phyloP scores from a whole-genome alignment of 2,888 invertebrate genomes.

The Caenorhabditis angaria region DNA sequence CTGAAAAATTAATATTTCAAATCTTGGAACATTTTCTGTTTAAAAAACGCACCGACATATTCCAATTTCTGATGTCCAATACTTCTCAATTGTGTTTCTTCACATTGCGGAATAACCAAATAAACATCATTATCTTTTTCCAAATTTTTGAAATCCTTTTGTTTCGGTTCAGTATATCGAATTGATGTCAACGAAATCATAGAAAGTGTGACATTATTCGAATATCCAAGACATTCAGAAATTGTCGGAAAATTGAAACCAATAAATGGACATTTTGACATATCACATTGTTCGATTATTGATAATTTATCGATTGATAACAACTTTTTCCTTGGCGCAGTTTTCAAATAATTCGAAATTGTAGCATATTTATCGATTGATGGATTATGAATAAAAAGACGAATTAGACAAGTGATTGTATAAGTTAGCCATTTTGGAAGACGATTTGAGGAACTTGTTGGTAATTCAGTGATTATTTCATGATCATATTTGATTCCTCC shows the following conservation, averaged over 20 bases:
- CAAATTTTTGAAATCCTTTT: not conserved
- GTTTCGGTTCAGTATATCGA: not conserved
- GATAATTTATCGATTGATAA: conserved; percentile 30
- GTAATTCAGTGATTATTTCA: conserved; percentile 24
- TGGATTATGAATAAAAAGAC: conserved; percentile 42
- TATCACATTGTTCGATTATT: conserved; percentile 30
- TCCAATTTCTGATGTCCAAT: conserved; percentile 15
- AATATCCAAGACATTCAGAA: conserved; percentile 23
- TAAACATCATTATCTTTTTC: conserved; percentile 18
- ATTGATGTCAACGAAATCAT: conserved; percentile 23
- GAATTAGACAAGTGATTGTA: conserved; percentile 31
- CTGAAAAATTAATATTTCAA: too few relatives aligned
- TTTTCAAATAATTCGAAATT: conserved; percentile 25
- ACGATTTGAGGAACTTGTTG: not conserved
- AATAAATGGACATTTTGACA: conserved; percentile 16
- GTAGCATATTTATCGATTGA: conserved; percentile 26
- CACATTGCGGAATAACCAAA: conserved; percentile 22
- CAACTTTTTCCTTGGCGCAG: conserved; percentile 11
- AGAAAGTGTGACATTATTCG: conserved; percentile 13
- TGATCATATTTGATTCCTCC: conserved; percentile 11
- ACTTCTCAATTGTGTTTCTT: conserved; percentile 12
- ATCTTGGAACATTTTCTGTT: too few relatives aligned
- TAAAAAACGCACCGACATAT: conserved; percentile 9
- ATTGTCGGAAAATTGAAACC: conserved; percentile 25
- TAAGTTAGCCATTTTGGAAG: conserved; percentile 33